Evolutionary conservation across 1,140 invertebrate genomes (phyloP).

Genomic region (Penaeus indicus): DNA sequence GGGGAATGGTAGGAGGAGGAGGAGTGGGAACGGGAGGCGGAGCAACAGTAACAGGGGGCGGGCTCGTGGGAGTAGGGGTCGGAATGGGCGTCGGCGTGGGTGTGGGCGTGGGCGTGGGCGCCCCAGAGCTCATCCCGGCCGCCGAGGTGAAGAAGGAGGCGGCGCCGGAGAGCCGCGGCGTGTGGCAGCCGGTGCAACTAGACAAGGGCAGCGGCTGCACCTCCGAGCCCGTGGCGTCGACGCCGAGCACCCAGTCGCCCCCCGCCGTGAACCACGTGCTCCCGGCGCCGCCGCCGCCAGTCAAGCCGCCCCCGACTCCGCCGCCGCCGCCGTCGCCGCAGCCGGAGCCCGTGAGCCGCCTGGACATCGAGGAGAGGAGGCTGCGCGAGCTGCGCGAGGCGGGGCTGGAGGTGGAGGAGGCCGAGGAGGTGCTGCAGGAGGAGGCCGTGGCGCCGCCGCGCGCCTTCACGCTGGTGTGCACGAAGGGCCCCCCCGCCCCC

Average conservation of each 20-base stretch:
- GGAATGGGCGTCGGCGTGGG: no score
- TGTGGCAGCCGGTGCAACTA: conserved; percentile 51
- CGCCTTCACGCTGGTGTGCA: conserved; percentile 48
- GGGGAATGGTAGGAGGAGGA: no score
- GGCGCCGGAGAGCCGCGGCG: conserved; percentile 7
- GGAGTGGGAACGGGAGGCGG: no score
- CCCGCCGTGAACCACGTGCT: conserved; percentile 25
- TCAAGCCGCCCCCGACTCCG: conserved; percentile 38
- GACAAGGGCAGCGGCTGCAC: conserved; percentile 35
- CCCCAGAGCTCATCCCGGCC: no score
- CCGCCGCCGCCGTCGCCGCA: conserved; percentile 42
- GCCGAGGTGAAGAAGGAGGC: neutral
- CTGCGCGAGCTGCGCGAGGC: conserved; percentile 55
- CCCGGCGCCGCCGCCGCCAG: conserved; percentile 15
- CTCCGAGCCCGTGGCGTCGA: conserved; percentile 8
- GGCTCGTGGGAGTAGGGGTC: no score
- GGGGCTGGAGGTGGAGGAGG: conserved; percentile 57
- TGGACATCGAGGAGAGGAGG: conserved; percentile 46
- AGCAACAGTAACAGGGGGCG: no score
- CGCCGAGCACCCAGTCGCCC: neutral
- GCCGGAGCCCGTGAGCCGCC: conserved; percentile 43
- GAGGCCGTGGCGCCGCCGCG: conserved; percentile 48
- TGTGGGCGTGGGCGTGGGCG: no score
- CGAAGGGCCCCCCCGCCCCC: conserved; percentile 54
- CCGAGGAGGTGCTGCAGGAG: conserved; percentile 60